A percentile compares a stretch with the other conserved stretches of the same genome.
Evolutionary conservation across 2,888 invertebrate species (phyloP).

Genomic region (Leucophenga maculata): DNA sequence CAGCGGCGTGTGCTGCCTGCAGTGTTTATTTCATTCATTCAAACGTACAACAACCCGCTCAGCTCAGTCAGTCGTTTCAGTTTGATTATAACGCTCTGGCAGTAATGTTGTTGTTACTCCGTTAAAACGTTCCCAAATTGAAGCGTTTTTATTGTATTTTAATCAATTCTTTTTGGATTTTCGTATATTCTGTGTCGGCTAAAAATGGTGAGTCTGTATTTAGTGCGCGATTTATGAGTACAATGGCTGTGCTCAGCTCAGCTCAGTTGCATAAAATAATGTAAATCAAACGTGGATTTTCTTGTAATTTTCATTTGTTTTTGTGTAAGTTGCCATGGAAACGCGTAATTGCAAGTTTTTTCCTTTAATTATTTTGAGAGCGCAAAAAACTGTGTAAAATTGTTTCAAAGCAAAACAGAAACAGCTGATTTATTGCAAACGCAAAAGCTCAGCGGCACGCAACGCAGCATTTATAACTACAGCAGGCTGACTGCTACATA

Average conservation of each 20-base stretch:
- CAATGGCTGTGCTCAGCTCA: not conserved
- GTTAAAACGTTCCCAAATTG: conserved; percentile 28
- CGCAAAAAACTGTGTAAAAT: too few relatives aligned
- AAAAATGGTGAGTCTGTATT: conserved; percentile 10
- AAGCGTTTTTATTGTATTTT: conserved; percentile 41
- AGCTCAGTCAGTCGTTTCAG: conserved; percentile 1
- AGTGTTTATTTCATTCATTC: conserved; percentile 3
- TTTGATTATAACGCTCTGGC: conserved; percentile 8
- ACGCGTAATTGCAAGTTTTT: too few relatives aligned
- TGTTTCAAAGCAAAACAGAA: too few relatives aligned
- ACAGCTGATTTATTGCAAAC: too few relatives aligned
- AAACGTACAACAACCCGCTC: not conserved
- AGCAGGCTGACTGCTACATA: too few relatives aligned
- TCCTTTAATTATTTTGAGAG: too few relatives aligned
- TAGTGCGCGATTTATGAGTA: not conserved
- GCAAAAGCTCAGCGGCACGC: too few relatives aligned
- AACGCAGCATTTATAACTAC: too few relatives aligned
- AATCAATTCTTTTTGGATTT: not conserved
- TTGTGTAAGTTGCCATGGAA: not conserved
- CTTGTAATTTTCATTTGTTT: not conserved
- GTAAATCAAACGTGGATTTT: not conserved
- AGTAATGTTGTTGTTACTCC: conserved; percentile 14
- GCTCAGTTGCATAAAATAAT: too few relatives aligned
- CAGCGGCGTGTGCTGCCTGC: not conserved
- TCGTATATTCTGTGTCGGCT: not conserved